Percentiles rank a stretch among this genome's conserved stretches.
phyloP scores from a whole-genome alignment of 2,888 invertebrate genomes.

The Microplitis manilae region DNA sequence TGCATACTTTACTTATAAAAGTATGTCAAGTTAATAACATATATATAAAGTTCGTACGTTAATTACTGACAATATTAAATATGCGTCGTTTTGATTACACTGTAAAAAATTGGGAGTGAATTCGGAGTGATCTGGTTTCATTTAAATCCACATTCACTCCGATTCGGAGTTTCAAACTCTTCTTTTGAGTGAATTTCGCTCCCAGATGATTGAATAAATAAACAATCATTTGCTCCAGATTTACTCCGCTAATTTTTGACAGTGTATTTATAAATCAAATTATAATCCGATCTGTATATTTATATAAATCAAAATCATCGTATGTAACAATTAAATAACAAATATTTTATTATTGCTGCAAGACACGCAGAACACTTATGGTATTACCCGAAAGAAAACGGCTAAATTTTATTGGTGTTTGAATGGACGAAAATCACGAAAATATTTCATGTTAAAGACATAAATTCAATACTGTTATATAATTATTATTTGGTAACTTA shows the following conservation, averaged over 20 bases:
- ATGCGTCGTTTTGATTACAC: no score
- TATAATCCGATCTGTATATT: neutral
- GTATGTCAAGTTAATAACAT: conserved; percentile 19
- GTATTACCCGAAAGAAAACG: neutral
- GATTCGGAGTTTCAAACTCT: no score
- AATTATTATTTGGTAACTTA: neutral
- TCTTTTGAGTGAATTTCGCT: no score
- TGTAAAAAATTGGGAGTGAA: no score
- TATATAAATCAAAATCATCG: conserved; percentile 22
- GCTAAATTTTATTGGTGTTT: conserved; percentile 6
- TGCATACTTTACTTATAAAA: conserved; percentile 23
- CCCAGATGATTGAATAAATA: no score
- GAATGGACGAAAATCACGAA: conserved; percentile 26
- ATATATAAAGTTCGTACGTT: neutral
- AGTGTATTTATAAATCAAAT: neutral
- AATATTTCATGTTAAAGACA: conserved; percentile 15
- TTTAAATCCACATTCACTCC: no score
- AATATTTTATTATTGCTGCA: conserved; percentile 17
- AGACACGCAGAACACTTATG: conserved; percentile 32
- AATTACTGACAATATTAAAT: no score
- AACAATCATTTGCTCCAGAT: no score
- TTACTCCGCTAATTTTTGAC: no score
- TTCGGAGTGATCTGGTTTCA: no score
- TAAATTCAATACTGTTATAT: neutral
- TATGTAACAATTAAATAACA: conserved; percentile 20